Percentiles rank a stretch among this genome's conserved stretches.
These are phyloP conservation scores for Apis cerana DNA, from an alignment of 1,140 invertebrate species.

Conservation along the genomic window DNA sequence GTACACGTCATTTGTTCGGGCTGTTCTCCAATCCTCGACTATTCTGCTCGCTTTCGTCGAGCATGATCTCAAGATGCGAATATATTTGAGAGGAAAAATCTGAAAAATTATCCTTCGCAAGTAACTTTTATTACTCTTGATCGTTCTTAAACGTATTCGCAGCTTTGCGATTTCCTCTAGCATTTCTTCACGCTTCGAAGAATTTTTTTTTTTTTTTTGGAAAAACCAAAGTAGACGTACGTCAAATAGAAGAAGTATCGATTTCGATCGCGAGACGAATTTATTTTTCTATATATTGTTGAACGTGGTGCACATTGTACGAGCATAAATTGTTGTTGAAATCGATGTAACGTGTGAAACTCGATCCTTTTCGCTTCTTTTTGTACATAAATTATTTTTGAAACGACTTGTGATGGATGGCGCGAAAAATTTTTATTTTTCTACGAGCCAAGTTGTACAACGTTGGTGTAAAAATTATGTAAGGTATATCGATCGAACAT, in stretches of 20 bases:
- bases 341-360: not conserved
- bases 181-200: not conserved
- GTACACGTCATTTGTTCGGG: not conserved
- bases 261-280: not conserved
- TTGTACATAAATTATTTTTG: not conserved
- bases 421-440: slow-evolving; percentile 24
- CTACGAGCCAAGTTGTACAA: not conserved
- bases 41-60: slow-evolving; percentile 9
- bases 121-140: no score
- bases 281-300: slow-evolving; percentile 17
- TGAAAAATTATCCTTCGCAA: no score
- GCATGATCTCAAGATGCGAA: not conserved
- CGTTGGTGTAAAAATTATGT: not conserved
- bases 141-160: no score
- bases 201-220: not conserved
- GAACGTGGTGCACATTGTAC: not conserved
- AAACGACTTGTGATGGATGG: not conserved
- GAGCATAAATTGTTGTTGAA: not conserved
- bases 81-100: no score
- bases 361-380: not conserved
- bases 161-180: not conserved
- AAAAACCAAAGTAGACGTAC: not conserved
- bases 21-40: not conserved
- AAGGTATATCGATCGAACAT: not conserved
- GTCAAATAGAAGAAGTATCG: not conserved